Evolutionary conservation across 1,140 invertebrate species (phyloP).

Genomic region (Drosophila sucinea): DNA sequence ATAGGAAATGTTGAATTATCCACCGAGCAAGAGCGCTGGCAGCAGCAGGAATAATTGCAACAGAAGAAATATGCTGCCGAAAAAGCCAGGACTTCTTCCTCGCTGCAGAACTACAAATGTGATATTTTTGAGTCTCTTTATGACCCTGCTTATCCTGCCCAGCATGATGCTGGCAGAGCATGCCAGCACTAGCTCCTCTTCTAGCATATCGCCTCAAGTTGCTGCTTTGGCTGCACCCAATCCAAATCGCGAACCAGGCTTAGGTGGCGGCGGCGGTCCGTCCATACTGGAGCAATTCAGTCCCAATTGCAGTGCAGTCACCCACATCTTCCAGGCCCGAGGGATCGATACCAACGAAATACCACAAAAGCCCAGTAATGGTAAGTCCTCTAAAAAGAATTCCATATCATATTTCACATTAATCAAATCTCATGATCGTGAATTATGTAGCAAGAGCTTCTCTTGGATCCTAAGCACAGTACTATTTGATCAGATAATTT

Average conservation of each 20-base stretch:
- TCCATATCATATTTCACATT: neutral
- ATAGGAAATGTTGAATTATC: constrained; percentile 40
- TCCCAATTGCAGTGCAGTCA: constrained; percentile 75
- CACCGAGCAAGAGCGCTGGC: constrained; percentile 12
- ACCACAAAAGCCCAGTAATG: constrained; percentile 80
- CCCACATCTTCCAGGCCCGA: constrained; percentile 70
- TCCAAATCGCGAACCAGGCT: constrained; percentile 26
- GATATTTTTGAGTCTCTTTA: constrained; percentile 55
- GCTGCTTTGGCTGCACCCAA: constrained; percentile 65
- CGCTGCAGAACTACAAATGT: constrained; percentile 44
- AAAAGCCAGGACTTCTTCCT: neutral
- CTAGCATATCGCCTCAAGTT: constrained; percentile 29
- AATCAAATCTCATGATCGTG: neutral
- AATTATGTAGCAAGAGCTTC: too few species aligned
- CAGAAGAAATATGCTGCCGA: neutral
- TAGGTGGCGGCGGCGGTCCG: constrained; percentile 34
- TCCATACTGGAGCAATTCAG: constrained; percentile 79
- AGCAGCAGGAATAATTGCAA: constrained; percentile 27
- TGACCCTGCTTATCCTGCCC: constrained; percentile 34
- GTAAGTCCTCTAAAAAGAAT: constrained; percentile 50
- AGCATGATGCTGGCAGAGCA: constrained; percentile 26
- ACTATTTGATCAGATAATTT: too few species aligned
- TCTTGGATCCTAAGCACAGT: too few species aligned
- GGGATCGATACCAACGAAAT: constrained; percentile 74
- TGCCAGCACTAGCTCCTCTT: neutral